phyloP scores from a whole-genome alignment of 2,888 invertebrate species.

The Cerceris ruficornis region DNA sequence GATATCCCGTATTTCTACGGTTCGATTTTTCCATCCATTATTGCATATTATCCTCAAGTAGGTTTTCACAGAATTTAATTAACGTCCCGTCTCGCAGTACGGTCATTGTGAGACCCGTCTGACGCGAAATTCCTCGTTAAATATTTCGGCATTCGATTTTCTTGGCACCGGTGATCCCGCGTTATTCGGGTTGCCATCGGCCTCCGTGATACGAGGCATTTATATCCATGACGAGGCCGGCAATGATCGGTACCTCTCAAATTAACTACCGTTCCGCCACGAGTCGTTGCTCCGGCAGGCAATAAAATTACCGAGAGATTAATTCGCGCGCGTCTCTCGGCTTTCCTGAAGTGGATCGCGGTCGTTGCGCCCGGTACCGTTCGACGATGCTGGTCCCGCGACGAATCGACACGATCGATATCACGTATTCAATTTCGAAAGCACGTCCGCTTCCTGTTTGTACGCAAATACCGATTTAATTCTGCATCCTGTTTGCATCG shows the following conservation, averaged over 20 bases:
- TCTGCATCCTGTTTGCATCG: conserved; percentile 70
- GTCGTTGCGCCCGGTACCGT: not conserved
- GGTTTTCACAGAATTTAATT: not conserved
- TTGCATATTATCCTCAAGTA: too few species aligned
- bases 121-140: not conserved
- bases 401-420: conserved; percentile 45
- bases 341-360: conserved; percentile 8
- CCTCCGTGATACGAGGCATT: not conserved
- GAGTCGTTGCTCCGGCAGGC: not conserved
- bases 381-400: not conserved
- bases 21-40: too few species aligned
- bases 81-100: not conserved
- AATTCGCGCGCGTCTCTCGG: conserved; percentile 1
- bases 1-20: too few species aligned
- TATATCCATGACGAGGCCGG: not conserved
- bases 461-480: conserved; percentile 73
- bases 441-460: conserved; percentile 69
- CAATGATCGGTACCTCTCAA: conserved; percentile 4
- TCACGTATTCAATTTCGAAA: conserved; percentile 70
- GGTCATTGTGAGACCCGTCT: not conserved
- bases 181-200: not conserved
- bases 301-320: conserved; percentile 16
- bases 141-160: not conserved
- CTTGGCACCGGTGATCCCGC: not conserved
- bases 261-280: not conserved